Percentiles rank a stretch among this genome's conserved stretches.
phyloP scores from a whole-genome alignment of 64 coral and sea anemone species.

The Exaiptasia diaphana region DNA sequence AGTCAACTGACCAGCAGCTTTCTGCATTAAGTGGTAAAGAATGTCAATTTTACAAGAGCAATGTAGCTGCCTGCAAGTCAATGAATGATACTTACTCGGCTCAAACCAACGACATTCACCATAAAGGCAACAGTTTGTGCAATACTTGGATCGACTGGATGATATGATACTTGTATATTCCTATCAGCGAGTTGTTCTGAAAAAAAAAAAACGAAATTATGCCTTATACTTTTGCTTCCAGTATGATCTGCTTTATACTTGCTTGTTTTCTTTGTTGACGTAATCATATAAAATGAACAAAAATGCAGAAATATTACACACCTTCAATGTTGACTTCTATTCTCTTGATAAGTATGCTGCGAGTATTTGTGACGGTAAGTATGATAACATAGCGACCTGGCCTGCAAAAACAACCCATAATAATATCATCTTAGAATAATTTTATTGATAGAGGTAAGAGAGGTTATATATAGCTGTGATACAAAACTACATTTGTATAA shows the following conservation, averaged over 20 bases:
- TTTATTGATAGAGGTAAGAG: background rate
- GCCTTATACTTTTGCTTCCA: no score
- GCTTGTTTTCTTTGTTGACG: no score
- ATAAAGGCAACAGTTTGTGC: background rate
- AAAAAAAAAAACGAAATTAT: background rate
- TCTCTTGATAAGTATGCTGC: conserved; percentile 11
- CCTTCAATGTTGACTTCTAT: conserved; percentile 44
- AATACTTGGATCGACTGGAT: background rate
- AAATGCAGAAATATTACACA: background rate
- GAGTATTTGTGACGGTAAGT: conserved; percentile 27
- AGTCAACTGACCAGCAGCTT: background rate
- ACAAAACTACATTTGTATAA: background rate
- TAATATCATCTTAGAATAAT: background rate
- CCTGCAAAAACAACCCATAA: background rate
- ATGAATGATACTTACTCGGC: background rate
- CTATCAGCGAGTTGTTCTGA: background rate
- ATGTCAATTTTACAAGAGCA: background rate
- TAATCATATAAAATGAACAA: background rate
- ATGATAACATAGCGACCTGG: conserved; percentile 15
- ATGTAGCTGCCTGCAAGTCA: background rate
- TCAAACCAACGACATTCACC: background rate
- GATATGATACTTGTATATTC: background rate
- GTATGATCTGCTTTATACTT: no score
- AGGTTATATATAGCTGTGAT: background rate
- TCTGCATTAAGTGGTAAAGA: background rate